Conservation (phyloP, 2,797 vertebrate genomes). For the Falco rusticolus region DNA sequence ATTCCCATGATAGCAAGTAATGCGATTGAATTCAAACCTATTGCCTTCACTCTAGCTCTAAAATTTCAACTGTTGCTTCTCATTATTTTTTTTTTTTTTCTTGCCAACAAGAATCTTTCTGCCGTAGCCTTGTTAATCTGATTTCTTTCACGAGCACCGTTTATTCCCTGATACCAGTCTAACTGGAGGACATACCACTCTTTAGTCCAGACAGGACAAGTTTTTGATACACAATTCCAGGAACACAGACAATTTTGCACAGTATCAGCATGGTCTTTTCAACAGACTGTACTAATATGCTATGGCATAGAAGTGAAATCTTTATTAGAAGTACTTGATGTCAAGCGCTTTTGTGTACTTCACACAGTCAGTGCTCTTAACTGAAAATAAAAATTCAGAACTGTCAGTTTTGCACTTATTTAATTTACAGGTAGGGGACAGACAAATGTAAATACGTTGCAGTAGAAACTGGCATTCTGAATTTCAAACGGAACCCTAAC, state of each 20-base stretch:
- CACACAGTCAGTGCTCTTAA: neutral
- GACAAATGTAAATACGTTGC: neutral
- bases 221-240: neutral
- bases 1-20: neutral
- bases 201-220: neutral
- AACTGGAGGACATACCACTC: neutral
- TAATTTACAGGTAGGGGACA: neutral
- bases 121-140: neutral
- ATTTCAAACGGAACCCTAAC: neutral
- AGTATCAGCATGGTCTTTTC: neutral
- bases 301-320: neutral
- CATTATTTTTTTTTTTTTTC: neutral
- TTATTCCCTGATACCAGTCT: neutral
- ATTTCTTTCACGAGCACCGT: neutral
- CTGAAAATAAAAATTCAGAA: neutral
- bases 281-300: neutral
- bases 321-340: neutral
- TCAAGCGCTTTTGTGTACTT: neutral
- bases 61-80: neutral
- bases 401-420: neutral
- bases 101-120: neutral
- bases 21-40: neutral
- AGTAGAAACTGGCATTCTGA: neutral
- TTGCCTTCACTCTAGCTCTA: neutral
- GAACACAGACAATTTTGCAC: neutral